Evolutionary conservation across 1,140 invertebrate genomes (phyloP), one percentile per base, ranked within the genome.

Genomic region (Stegodyphus mimosarum): DNA sequence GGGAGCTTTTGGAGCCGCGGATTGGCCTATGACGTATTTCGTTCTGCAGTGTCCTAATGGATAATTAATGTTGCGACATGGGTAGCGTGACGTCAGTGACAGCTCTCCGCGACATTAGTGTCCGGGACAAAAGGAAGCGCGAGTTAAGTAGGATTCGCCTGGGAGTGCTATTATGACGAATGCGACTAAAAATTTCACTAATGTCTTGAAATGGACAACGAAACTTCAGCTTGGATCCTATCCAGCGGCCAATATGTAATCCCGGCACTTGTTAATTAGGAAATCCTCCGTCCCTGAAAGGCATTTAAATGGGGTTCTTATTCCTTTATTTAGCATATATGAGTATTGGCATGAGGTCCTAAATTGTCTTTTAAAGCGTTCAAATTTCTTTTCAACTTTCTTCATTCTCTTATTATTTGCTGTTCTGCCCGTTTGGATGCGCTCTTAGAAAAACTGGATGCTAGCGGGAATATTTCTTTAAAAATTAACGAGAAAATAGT

Each of bases 31-130:
- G 83, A 84, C 83, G 83, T 75, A 84, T 84, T 75, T 51, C 51
- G 52, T 77, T 71, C 83, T 74, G 53, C 70, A 74, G 60, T 50
- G 53, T 77, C 72, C 73, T 84, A 84, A 84, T 84, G 83, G 83
- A 84, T 84, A 84, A 84, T 84, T 84, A 84, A 84, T 84, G 83
- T 84, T 84, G 83, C 83, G 74, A 84, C 83, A 84, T 75, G 64
- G 63, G 17, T 84, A 52, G 63, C 33, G 73, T 84, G 83, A 84
- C 83, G 83, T 83, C 81, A 83, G 66, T 83, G 67, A 73, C 80
- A 73, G 71, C 55, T 67, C 66, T 70, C 73, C 50, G 49, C 63
- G 83, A 84, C 83, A 84, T 84, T 84, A 74, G 72, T 15, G 60
- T 50, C 80, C 66, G 52, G 60, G 64, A 84, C 83, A 84, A 84